phyloP scores from a whole-genome alignment of 2,797 vertebrate species.

The Mallotus villosus region DNA sequence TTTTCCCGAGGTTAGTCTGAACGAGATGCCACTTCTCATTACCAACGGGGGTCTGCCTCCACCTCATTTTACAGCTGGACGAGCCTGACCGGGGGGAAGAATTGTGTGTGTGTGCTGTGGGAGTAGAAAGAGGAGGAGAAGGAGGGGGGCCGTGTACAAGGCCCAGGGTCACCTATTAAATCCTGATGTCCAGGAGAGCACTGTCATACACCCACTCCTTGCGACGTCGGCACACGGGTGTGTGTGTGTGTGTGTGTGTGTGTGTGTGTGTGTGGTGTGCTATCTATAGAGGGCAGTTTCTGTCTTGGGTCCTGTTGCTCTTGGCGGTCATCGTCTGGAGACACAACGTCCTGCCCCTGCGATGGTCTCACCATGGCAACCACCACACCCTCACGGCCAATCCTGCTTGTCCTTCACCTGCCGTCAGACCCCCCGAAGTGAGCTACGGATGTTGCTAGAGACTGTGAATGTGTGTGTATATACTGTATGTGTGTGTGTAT shows the following conservation, averaged over 20 bases:
- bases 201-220: constrained; percentile 41
- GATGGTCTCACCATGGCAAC: constrained; percentile 24
- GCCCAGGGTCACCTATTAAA: constrained; percentile 81
- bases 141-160: constrained; percentile 67
- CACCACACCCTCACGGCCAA: constrained; percentile 18
- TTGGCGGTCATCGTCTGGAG: constrained; percentile 21
- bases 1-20: constrained; percentile 80
- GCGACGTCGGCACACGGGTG: constrained; percentile 48
- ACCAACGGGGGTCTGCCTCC: constrained; percentile 72
- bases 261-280: constrained; percentile 30
- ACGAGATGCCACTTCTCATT: constrained; percentile 83
- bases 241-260: constrained; percentile 14
- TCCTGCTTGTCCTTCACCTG: constrained; percentile 32
- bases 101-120: too few relatives aligned
- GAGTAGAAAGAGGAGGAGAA: too few relatives aligned
- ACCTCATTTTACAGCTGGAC: constrained; percentile 82
- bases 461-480: constrained; percentile 35
- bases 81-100: constrained; percentile 68
- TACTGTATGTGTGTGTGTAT: constrained; percentile 21
- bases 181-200: constrained; percentile 72
- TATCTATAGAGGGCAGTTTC: constrained; percentile 17
- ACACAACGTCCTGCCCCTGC: constrained; percentile 13
- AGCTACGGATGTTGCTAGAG: constrained; percentile 25
- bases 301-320: background rate
- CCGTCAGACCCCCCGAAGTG: constrained; percentile 15